Conservation (phyloP, 1,140 invertebrate genomes). For the Drosophila trapezifrons region DNA sequence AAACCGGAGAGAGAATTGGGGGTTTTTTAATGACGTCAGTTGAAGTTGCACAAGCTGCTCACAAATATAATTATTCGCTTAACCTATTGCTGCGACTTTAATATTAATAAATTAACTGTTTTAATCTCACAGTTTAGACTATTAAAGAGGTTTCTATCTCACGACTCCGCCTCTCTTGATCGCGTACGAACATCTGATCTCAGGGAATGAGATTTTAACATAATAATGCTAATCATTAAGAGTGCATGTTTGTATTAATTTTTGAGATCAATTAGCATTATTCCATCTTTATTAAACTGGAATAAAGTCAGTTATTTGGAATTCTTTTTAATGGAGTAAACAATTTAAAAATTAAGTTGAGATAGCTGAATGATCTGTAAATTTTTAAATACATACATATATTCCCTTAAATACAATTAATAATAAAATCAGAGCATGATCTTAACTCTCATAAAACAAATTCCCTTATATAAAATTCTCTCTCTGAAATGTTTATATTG, state of each 20-base stretch:
- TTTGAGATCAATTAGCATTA: constrained; percentile 22
- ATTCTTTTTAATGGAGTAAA: not conserved
- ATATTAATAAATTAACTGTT: constrained; percentile 7
- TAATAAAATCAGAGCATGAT: too few species aligned
- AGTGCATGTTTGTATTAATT: constrained; percentile 9
- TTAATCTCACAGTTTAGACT: not conserved
- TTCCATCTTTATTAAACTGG: constrained; percentile 9
- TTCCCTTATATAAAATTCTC: not conserved
- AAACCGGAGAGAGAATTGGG: constrained; percentile 24
- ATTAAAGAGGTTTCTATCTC: not conserved
- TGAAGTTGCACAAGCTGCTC: not conserved
- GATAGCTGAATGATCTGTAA: too few species aligned
- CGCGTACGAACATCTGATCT: not conserved
- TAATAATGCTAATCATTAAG: constrained; percentile 20
- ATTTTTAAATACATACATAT: too few species aligned
- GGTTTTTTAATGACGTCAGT: constrained; percentile 29
- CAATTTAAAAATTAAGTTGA: too few species aligned
- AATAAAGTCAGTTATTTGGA: constrained; percentile 3
- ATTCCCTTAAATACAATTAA: too few species aligned
- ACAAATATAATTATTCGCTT: constrained; percentile 1
- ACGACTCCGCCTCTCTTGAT: not conserved
- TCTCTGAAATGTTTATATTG: not conserved
- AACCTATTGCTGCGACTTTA: not conserved
- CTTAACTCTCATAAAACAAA: not conserved
- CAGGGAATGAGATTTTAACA: constrained; percentile 12